Evolutionary conservation across 2,113 vertebrate species (phyloP), one percentile per base, ranked within the genome.

Genomic region (Panthera leo): DNA sequence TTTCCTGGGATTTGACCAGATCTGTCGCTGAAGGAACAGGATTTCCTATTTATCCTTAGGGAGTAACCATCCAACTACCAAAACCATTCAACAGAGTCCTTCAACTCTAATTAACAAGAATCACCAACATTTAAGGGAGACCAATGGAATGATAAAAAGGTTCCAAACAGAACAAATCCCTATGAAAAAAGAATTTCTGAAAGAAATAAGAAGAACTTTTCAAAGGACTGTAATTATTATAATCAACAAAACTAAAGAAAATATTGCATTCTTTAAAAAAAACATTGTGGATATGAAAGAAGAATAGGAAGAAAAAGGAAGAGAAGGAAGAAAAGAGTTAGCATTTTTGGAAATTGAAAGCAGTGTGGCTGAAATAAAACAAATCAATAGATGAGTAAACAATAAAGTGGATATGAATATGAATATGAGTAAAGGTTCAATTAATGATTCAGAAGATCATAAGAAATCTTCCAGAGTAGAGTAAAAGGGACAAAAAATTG

Each of bases 151-250:
- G 16, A 68, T 61, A 73, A 85, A 76, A 76, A 14, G 42, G 14
- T 76, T 76, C 13, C 36, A 94, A 89, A 80, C 51, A 94, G 29
- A 95, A 86, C 19, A 78, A 83, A 84, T 61, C 31, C 29, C 19
- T 55, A 84, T 92, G 45, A 83, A 90, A 75, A 68, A 76, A 78
- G n/a, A 92, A 95, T 73, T 94, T 89, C 75, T 86, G 51, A 89
- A 79, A 63, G 4, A 93, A 92, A 94, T 8, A 93, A 9, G 68
- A 88, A 65, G 9, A 86, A 94, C 29, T 70, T 78, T 94, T 31
- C 19, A 76, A 79, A 76, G 36, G 25, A 71, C 14, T 93, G 31
- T 80, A 92, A 85, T 95, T 68, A 75, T 84, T 82, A 73, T 58
- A 86, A 95, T 63, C 12, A 82, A 39, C 48, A 75, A 89, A 3